Evolutionary conservation across 2,888 invertebrate species (phyloP).

Genomic region (Ariolimax columbianus): DNA sequence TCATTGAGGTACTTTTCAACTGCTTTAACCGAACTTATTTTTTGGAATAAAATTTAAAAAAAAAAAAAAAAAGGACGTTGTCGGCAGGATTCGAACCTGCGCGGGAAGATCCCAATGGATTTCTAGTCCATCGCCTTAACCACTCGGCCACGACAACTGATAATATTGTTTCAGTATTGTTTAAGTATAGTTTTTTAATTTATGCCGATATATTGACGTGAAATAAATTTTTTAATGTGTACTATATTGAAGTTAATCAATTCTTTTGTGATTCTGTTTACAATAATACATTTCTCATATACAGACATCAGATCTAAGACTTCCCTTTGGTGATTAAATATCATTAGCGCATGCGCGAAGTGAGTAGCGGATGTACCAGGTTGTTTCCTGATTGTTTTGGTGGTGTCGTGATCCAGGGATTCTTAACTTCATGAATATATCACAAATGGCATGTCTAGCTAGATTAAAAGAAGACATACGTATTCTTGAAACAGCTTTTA

Average conservation of each 20-base stretch:
- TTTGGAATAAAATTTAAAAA: too few relatives aligned
- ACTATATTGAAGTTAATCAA: too few relatives aligned
- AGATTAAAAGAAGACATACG: constrained; percentile 98
- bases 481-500: constrained; percentile 96
- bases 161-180: too few relatives aligned
- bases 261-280: too few relatives aligned
- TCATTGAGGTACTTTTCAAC: too few relatives aligned
- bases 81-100: constrained; percentile 61
- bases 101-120: constrained; percentile 62
- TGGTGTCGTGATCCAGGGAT: neutral
- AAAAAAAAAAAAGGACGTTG: constrained; percentile 51
- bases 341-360: neutral
- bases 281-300: too few relatives aligned
- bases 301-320: too few relatives aligned
- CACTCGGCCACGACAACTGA: constrained; percentile 61
- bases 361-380: neutral
- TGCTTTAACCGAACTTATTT: too few relatives aligned
- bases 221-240: too few relatives aligned
- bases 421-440: constrained; percentile 3
- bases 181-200: too few relatives aligned
- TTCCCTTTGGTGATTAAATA: neutral
- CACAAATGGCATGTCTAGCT: constrained; percentile 95
- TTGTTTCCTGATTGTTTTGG: neutral
- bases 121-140: constrained; percentile 63
- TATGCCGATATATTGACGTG: too few relatives aligned